A percentile compares a stretch with the other conserved stretches of the same genome.
phyloP scores from a whole-genome alignment of 1,140 invertebrate species.

The Bombus terrestris region DNA sequence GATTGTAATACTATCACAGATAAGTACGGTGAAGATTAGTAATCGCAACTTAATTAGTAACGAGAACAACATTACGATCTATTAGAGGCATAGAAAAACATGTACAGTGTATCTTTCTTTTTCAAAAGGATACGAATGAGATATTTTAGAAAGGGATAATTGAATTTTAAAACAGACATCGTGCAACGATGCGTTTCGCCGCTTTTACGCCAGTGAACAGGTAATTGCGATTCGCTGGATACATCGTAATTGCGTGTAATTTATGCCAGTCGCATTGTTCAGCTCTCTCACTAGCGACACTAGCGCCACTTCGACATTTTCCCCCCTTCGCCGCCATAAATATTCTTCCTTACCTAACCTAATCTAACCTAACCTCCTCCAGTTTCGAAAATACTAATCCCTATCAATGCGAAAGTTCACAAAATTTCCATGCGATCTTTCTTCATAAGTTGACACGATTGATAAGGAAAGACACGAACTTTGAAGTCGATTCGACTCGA shows the following conservation, averaged over 20 bases:
- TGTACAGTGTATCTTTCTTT: too few relatives aligned
- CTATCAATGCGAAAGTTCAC: too few relatives aligned
- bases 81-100: too few relatives aligned
- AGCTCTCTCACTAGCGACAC: neutral
- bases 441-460: neutral
- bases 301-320: neutral
- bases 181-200: neutral
- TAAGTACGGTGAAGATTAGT: too few relatives aligned
- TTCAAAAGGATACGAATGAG: too few relatives aligned
- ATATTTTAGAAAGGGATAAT: neutral
- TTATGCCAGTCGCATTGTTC: neutral
- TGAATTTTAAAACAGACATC: neutral
- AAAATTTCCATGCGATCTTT: neutral
- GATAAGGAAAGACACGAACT: neutral
- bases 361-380: neutral
- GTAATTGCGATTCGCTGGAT: conserved; percentile 8
- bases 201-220: neutral
- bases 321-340: neutral
- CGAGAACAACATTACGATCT: too few relatives aligned
- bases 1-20: too few relatives aligned
- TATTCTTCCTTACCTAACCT: too few relatives aligned
- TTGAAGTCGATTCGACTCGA: neutral
- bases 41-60: too few relatives aligned
- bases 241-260: conserved; percentile 6
- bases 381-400: neutral